Base-by-base conservation (phyloP, 2,113 vertebrate species). In the Calidris pygmaea region DNA sequence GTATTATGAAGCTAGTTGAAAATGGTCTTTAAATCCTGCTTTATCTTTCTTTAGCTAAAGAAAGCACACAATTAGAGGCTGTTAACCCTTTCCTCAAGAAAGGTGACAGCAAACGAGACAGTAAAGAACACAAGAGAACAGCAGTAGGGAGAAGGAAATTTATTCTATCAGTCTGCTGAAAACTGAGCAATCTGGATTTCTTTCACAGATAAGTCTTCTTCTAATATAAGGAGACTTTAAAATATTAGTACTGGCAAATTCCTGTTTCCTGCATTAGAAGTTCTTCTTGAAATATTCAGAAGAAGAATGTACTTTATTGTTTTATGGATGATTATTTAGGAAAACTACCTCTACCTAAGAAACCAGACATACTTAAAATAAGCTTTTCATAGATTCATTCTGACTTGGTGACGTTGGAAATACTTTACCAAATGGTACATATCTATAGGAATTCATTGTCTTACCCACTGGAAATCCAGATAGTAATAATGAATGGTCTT, bases 11-110 rank as follows among this genome's bases (percentile, higher is more conserved):
- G 74, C 76, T 84, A 76, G 89, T 91, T 96, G 92, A 86, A 96
- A 96, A 94, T 67, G 79, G 29, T 94, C 37, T 91, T 95, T 90
- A 96, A 97, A 96, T 96, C 89, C 92, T 83, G 21, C 79, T 94
- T 96, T 93, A 95, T 93, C 80, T 93, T 95, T 68, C 47, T 71
- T 37, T 89, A 95, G 67, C 71, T 95, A 93, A 96, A 86, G 68
- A 70, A 94, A 93, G 75, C 79, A 90, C 50, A 53, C 81, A 90
- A 26, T 93, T 95, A 93, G 47, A 83, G 68, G 4, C 65, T 56
- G 22, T 96, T 96, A 96, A 88, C 94, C 14, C 87, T 82, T 96
- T 89, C 56, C 60, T 93, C 14, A 50, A 52, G 73, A 67, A 94
- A 81, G 55, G 26, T 56, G 60, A 84, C 21, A 52, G 24, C 47